phyloP scores from a whole-genome alignment of 2,113 vertebrate species.

The Silurus asotus region DNA sequence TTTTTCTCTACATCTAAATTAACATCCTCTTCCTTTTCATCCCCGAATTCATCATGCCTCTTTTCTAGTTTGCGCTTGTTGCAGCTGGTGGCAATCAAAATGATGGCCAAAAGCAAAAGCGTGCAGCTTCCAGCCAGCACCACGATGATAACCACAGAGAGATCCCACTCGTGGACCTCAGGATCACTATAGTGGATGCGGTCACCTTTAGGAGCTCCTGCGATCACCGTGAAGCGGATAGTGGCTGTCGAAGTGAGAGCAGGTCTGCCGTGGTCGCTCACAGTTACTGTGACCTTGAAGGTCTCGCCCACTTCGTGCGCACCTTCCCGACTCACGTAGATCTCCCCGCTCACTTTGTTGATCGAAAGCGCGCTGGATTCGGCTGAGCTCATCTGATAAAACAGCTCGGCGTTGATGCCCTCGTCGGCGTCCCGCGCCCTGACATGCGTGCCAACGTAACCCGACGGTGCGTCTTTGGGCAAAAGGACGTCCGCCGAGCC shows the following conservation, averaged over 20 bases:
- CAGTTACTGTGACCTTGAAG: constrained; percentile 79
- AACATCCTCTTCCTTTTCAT: constrained; percentile 71
- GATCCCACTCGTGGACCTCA: constrained; percentile 81
- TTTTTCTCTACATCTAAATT: constrained; percentile 76
- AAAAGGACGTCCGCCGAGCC: constrained; percentile 82
- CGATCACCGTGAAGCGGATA: constrained; percentile 82
- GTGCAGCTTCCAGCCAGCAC: constrained; percentile 95
- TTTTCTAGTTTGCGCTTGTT: constrained; percentile 84
- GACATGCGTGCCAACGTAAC: constrained; percentile 82
- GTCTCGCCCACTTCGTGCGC: constrained; percentile 82
- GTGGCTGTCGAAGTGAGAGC: constrained; percentile 82
- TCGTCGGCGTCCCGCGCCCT: constrained; percentile 90
- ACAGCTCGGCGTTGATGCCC: constrained; percentile 83
- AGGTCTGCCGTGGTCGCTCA: constrained; percentile 86
- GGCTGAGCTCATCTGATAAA: constrained; percentile 76
- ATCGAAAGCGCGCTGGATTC: constrained; percentile 80
- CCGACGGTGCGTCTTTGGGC: constrained; percentile 79
- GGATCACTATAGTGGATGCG: constrained; percentile 67
- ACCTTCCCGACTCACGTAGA: constrained; percentile 84
- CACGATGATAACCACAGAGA: constrained; percentile 90
- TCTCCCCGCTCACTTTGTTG: constrained; percentile 84
- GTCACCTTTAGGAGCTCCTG: constrained; percentile 77
- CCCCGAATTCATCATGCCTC: constrained; percentile 68
- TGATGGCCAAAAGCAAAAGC: constrained; percentile 91
- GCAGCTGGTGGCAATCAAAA: constrained; percentile 95